phyloP scores from a whole-genome alignment of 2,888 invertebrate genomes.

The Hipparchia sbordonii region DNA sequence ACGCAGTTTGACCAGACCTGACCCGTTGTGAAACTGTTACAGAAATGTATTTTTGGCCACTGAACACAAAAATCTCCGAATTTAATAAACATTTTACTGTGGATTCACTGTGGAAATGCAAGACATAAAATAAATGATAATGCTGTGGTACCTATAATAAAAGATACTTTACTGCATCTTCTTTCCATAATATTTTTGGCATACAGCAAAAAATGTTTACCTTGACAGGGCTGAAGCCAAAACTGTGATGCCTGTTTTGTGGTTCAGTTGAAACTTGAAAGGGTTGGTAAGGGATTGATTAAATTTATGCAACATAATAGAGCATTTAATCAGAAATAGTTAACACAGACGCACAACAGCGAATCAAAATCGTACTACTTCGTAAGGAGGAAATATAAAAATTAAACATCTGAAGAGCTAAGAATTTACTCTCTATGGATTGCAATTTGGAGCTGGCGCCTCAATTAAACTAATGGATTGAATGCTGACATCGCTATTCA shows the following conservation, averaged over 20 bases:
- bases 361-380: neutral
- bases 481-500: conserved; percentile 50
- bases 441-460: conserved; percentile 28
- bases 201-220: neutral
- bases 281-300: neutral
- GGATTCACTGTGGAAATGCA: neutral
- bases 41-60: conserved; percentile 1
- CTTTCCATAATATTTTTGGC: neutral
- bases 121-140: neutral
- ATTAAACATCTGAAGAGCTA: neutral
- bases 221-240: neutral
- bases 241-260: neutral
- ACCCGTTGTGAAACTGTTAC: conserved; percentile 41
- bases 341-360: neutral
- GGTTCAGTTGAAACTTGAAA: neutral
- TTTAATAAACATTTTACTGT: conserved; percentile 4
- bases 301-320: no score
- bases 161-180: neutral
- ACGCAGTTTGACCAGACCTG: conserved; percentile 17
- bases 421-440: conserved; percentile 3
- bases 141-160: neutral
- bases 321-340: neutral
- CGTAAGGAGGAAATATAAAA: neutral
- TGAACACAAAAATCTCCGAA: conserved; percentile 7
- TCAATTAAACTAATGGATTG: conserved; percentile 56